Conservation (phyloP, 2,113 vertebrate genomes). For the Lontra canadensis region DNA sequence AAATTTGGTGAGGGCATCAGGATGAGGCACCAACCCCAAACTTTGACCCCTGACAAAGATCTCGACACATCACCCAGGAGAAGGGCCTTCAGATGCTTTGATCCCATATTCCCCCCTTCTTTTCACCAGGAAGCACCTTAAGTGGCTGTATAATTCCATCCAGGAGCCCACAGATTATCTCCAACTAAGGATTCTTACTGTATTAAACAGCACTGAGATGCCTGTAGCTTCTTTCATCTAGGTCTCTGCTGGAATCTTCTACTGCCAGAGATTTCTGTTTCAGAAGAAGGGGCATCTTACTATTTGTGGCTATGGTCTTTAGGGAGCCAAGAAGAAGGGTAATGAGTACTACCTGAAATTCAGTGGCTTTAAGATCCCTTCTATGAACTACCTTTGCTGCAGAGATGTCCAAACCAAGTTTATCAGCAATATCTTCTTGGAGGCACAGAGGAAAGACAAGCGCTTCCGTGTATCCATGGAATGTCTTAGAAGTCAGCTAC, state of each 20-base stretch:
- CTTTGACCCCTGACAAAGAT: constrained; percentile 88
- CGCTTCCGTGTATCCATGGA: neutral
- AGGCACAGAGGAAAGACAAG: neutral
- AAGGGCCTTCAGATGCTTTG: constrained; percentile 90
- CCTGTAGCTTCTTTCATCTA: constrained; percentile 84
- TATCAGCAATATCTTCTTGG: neutral
- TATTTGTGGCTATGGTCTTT: neutral
- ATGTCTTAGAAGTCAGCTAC: neutral
- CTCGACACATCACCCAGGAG: constrained; percentile 94
- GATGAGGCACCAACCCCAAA: constrained; percentile 95
- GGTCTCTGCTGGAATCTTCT: neutral
- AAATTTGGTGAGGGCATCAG: constrained; percentile 93
- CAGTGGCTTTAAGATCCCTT: neutral
- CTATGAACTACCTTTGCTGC: neutral
- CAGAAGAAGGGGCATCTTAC: neutral
- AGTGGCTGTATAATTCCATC: constrained; percentile 97
- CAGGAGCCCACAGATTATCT: constrained; percentile 96
- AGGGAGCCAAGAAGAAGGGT: neutral
- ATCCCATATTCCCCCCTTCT: constrained; percentile 92
- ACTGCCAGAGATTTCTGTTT: neutral
- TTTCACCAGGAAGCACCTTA: constrained; percentile 85
- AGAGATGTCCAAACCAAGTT: neutral
- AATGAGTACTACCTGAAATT: neutral
- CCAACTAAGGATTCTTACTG: constrained; percentile 96
- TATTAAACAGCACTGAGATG: constrained; percentile 95